Conservation (phyloP, 2,888 invertebrate species). For the Tipula lateralis region DNA sequence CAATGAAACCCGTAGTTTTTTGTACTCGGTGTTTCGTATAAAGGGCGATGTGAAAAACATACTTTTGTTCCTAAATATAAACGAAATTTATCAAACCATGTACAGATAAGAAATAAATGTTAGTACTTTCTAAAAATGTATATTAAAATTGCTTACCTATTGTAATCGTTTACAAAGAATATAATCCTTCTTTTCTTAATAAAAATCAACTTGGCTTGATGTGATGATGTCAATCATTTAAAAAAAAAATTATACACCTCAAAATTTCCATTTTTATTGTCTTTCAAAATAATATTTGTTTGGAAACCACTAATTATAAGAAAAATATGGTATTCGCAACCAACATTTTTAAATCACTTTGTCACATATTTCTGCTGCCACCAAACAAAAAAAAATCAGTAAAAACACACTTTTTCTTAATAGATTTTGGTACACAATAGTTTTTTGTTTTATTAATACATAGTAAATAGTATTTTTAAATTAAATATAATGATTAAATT, state of each 20-base stretch:
- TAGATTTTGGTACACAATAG: conserved; percentile 1
- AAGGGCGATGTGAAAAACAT: background rate
- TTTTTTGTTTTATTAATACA: background rate
- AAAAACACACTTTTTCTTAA: background rate
- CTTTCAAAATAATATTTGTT: background rate
- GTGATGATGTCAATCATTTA: background rate
- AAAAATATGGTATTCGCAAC: background rate
- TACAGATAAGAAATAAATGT: background rate
- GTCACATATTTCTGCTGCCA: background rate
- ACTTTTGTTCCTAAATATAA: background rate
- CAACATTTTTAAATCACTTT: background rate
- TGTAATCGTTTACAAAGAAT: conserved; percentile 2
- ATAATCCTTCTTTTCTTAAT: background rate
- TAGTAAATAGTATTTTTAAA: conserved; percentile 4
- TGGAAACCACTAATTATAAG: background rate
- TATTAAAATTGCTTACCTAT: background rate
- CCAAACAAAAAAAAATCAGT: background rate
- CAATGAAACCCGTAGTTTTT: background rate
- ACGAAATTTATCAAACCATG: background rate
- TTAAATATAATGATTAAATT: conserved; percentile 11
- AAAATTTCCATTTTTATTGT: background rate
- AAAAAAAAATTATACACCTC: background rate
- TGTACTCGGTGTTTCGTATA: background rate
- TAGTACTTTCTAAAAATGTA: background rate
- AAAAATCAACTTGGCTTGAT: background rate